Conservation (phyloP, 2,797 vertebrate species). For the Gymnothorax reevesii region DNA sequence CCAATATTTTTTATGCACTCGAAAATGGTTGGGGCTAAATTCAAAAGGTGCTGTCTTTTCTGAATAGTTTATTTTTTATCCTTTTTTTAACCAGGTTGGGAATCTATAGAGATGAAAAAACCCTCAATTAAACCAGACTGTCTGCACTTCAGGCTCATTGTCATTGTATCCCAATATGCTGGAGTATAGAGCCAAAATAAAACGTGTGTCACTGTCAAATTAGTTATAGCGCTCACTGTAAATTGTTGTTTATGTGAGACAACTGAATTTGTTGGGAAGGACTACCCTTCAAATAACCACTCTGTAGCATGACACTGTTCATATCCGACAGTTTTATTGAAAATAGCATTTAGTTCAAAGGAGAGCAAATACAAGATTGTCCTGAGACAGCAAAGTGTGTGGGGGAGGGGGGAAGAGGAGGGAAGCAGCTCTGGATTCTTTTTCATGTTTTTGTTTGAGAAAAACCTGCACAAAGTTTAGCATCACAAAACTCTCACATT, state of each 20-base stretch:
- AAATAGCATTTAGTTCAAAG: constrained; percentile 46
- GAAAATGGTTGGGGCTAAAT: too few relatives aligned
- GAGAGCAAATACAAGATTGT: constrained; percentile 51
- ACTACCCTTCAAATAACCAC: not conserved
- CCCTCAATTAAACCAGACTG: too few relatives aligned
- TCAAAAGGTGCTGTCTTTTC: too few relatives aligned
- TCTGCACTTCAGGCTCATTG: too few relatives aligned
- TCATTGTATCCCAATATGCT: too few relatives aligned
- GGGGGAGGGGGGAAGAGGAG: constrained; percentile 17
- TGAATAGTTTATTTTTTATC: too few relatives aligned
- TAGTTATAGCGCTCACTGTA: not conserved
- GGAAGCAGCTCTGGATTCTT: not conserved
- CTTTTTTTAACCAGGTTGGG: too few relatives aligned
- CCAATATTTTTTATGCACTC: too few relatives aligned
- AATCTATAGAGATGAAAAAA: too few relatives aligned
- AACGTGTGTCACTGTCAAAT: too few relatives aligned
- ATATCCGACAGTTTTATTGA: constrained; percentile 59
- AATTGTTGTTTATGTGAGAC: not conserved
- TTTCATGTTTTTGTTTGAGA: constrained; percentile 13
- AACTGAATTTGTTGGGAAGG: not conserved
- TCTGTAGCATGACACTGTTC: not conserved
- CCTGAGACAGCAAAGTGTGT: constrained; percentile 60
- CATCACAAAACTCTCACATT: constrained; percentile 31
- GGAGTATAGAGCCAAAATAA: not conserved
- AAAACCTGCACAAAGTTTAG: constrained; percentile 32